Evolutionary conservation across 1,140 invertebrate genomes (phyloP), one percentile per base, ranked within the genome.

Genomic region (Bombus sibiricus): DNA sequence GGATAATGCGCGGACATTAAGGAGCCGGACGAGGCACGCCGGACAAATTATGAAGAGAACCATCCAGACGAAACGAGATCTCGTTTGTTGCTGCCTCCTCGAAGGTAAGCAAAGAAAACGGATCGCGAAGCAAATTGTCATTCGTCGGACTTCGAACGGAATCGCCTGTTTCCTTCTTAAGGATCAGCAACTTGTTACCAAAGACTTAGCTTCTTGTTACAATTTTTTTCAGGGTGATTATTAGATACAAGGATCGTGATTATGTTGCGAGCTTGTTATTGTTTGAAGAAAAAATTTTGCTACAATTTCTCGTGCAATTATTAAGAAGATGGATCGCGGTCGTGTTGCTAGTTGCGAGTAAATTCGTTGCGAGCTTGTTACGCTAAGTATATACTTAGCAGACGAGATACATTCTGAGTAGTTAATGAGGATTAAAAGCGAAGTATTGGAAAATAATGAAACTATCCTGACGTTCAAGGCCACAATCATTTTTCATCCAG

Each of bases 41-140:
- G 83, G 83, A 85, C 83, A 85, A 85, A 85, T 85, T 85, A 85
- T 73, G 83, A 85, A 85, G 83, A 69, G 83, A 85, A 18, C 64
- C 37, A 18, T 62, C 72, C 22, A 43, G 83, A 34, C 41, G 68
- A 53, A 64, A 80, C 83, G 77, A 80, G 83, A 73, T 80, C 83
- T 80, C 83, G 83, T 85, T 85, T 80, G 77, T 53, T 47, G 66
- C 41, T 32, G 22, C 18, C 69, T 62, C 6, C 39, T 39, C 4
- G 37, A 59, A 59, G 75, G 47, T 34, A 18, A 59, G 25, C 32
- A 59, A 47, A 53, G 72, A 37, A 76, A 73, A 32, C 22, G 39
- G 37, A 73, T 62, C 76, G 66, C 34, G 32, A 12, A 73, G 57
- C 25, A 37, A 79, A 53, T 59, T 57, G 62, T 43, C 75, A 84